A percentile compares a stretch with the other conserved stretches of the same genome.
Conservation (phyloP, 2,113 vertebrate genomes). For the Tachysurus vachellii region DNA sequence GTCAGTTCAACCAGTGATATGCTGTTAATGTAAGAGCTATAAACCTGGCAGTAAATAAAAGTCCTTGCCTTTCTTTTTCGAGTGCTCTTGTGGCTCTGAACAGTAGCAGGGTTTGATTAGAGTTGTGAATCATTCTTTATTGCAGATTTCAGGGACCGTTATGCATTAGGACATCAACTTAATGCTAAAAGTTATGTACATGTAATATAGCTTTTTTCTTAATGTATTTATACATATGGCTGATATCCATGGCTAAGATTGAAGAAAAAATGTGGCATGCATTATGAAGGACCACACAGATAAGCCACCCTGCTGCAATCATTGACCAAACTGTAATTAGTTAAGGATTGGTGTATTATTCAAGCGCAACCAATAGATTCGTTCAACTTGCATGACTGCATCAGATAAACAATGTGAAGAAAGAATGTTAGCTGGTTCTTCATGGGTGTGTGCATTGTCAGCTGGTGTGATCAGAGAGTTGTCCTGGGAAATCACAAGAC, state of each 20-base stretch:
- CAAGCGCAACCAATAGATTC: background rate
- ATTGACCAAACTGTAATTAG: constrained; percentile 25
- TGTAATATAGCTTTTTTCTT: too few relatives aligned
- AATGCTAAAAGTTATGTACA: too few relatives aligned
- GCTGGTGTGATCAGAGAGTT: background rate
- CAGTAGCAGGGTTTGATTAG: background rate
- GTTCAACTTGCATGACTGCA: background rate
- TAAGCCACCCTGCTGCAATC: constrained; percentile 59
- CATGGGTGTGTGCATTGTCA: background rate
- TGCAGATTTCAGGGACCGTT: background rate
- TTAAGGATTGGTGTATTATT: constrained; percentile 23
- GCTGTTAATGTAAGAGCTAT: constrained; percentile 53
- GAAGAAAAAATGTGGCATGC: constrained; percentile 48
- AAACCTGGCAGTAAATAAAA: constrained; percentile 59
- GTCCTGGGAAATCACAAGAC: background rate
- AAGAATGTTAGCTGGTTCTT: background rate
- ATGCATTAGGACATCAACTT: background rate
- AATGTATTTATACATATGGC: too few relatives aligned
- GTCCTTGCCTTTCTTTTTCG: background rate
- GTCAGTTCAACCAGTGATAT: constrained; percentile 35
- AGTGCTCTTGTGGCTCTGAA: background rate
- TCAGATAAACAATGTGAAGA: background rate
- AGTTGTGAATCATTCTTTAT: background rate
- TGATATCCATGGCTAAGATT: too few relatives aligned
- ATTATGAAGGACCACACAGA: constrained; percentile 52